Evolutionary conservation across 2,797 vertebrate species (phyloP).

Genomic region (Anguilla marmorata): DNA sequence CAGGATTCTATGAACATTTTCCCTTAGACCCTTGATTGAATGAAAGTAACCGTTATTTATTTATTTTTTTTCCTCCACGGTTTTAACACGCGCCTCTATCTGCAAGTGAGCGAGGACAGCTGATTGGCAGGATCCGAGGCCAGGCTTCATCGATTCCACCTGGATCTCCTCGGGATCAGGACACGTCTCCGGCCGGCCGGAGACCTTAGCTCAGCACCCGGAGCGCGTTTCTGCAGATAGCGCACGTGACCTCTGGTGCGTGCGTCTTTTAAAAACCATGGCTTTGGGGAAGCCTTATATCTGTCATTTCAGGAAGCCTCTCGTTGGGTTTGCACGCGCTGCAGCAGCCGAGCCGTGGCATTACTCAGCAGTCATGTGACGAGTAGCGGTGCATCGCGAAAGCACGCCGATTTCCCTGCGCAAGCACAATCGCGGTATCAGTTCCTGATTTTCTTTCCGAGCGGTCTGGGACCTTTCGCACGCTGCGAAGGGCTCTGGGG

Average conservation of each 20-base stretch:
- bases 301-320: background rate
- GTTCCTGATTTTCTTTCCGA: constrained; percentile 21
- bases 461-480: background rate
- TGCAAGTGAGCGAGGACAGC: background rate
- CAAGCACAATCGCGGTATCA: constrained; percentile 27
- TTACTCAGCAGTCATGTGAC: constrained; percentile 24
- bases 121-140: background rate
- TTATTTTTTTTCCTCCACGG: background rate
- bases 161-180: background rate
- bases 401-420: background rate
- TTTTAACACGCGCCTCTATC: background rate
- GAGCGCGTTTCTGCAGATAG: background rate
- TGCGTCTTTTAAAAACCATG: background rate
- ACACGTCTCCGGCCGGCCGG: too few species aligned
- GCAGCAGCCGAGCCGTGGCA: background rate
- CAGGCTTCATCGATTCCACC: background rate
- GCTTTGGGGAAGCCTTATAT: too few species aligned
- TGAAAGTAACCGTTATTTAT: background rate
- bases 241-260: background rate
- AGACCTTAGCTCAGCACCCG: background rate
- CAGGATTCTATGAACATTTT: too few species aligned
- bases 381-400: background rate
- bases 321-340: background rate
- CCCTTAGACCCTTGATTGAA: background rate
- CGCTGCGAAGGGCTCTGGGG: background rate